Percentiles rank a stretch among this genome's conserved stretches.
Evolutionary conservation across 2,113 vertebrate genomes (phyloP).

Genomic region (Haemorhous mexicanus): DNA sequence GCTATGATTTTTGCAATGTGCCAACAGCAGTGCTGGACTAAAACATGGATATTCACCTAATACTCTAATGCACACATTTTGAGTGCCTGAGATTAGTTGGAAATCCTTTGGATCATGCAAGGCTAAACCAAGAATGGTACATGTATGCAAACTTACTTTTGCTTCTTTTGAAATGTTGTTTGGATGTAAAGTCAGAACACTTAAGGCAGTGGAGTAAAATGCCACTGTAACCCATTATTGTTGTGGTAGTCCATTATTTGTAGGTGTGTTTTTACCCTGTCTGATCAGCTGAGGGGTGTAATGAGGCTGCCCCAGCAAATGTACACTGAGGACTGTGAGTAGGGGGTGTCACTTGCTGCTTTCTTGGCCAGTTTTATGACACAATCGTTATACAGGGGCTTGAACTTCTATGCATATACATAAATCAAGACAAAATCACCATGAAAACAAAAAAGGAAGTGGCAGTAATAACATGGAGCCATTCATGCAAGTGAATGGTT

Average conservation of each 20-base stretch:
- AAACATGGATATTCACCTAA: neutral
- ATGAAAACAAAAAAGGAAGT: conserved; percentile 68
- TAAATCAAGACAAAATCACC: conserved; percentile 66
- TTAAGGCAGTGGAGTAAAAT: neutral
- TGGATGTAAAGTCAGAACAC: neutral
- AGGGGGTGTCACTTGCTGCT: neutral
- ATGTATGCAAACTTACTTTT: neutral
- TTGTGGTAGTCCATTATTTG: neutral
- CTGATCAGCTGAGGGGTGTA: neutral
- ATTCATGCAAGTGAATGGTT: conserved; percentile 59
- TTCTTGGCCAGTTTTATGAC: neutral
- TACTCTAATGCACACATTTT: neutral
- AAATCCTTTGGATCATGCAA: conserved; percentile 9
- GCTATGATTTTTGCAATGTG: neutral
- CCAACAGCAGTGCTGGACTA: neutral
- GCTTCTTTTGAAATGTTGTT: neutral
- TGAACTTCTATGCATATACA: conserved; percentile 7
- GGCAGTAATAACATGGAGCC: conserved; percentile 40
- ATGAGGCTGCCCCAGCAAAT: neutral
- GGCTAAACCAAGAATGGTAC: neutral
- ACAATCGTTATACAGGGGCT: neutral
- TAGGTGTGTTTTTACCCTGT: neutral
- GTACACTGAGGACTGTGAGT: neutral
- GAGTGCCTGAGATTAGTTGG: neutral
- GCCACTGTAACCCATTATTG: neutral